Evolutionary conservation across 2,797 vertebrate genomes (phyloP).

Genomic region (Scolopax bukidnonensis): DNA sequence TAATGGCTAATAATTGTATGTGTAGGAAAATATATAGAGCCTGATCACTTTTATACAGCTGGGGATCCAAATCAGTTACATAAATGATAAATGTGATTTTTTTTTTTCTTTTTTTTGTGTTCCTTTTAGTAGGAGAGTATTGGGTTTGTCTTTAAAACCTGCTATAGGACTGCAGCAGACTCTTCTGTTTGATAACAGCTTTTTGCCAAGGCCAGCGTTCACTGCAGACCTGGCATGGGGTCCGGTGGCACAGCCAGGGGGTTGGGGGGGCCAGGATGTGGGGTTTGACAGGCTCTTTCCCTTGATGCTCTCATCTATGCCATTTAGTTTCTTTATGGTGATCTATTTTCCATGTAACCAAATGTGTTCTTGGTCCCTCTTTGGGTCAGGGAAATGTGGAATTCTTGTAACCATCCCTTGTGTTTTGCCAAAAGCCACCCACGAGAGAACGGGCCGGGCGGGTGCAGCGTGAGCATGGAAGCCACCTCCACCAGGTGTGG

Average conservation of each 20-base stretch:
- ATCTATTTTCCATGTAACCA: neutral
- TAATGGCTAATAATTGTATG: neutral
- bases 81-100: neutral
- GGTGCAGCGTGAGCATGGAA: neutral
- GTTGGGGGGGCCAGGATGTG: neutral
- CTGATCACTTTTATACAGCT: neutral
- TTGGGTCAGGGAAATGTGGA: neutral
- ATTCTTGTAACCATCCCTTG: neutral
- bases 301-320: neutral
- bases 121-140: neutral
- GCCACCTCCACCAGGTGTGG: neutral
- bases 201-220: neutral
- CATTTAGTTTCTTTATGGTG: neutral
- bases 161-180: neutral
- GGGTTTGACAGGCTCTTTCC: neutral
- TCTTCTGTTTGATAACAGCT: neutral
- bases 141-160: neutral
- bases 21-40: neutral
- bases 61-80: neutral
- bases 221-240: neutral
- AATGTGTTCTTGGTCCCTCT: neutral
- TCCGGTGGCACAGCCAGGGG: rapidly evolving
- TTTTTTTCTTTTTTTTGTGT: neutral
- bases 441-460: neutral
- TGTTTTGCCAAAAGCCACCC: neutral